A percentile compares a stretch with the other conserved stretches of the same genome.
phyloP scores from a whole-genome alignment of 2,888 invertebrate species.

The Magallana nippona region DNA sequence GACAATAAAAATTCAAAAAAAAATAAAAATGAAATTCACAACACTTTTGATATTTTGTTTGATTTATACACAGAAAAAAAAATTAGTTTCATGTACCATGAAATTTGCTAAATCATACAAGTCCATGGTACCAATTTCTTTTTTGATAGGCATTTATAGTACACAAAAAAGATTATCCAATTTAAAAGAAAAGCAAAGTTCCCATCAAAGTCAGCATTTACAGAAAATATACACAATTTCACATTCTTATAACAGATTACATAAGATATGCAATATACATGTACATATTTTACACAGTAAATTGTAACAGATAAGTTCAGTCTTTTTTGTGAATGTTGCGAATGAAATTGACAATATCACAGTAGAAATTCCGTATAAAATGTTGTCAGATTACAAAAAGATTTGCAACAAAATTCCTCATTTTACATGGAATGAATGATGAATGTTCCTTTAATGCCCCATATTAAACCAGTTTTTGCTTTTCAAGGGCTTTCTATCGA shows the following conservation, averaged over 20 bases:
- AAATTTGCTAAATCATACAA: background rate
- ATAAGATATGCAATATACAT: no score
- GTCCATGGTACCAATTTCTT: background rate
- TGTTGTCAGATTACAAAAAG: background rate
- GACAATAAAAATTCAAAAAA: background rate
- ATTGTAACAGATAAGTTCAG: no score
- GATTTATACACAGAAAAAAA: background rate
- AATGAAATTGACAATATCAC: no score
- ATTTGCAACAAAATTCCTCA: background rate
- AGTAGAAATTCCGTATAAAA: no score
- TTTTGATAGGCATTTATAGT: no score
- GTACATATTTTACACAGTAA: no score
- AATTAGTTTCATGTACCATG: background rate
- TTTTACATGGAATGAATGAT: background rate
- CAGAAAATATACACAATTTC: no score
- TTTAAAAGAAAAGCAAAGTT: no score
- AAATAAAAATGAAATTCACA: background rate
- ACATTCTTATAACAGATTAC: no score
- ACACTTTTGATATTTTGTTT: background rate
- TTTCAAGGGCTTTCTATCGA: constrained; percentile 39
- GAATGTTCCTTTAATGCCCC: background rate
- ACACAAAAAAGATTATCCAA: no score
- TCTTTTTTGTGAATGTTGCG: no score
- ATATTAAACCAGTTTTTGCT: constrained; percentile 33
- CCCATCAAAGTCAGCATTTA: no score